Evolutionary conservation across 37 sponge, comb jelly and placozoan species (phyloP).

Genomic region (Theonella swinhoei): DNA sequence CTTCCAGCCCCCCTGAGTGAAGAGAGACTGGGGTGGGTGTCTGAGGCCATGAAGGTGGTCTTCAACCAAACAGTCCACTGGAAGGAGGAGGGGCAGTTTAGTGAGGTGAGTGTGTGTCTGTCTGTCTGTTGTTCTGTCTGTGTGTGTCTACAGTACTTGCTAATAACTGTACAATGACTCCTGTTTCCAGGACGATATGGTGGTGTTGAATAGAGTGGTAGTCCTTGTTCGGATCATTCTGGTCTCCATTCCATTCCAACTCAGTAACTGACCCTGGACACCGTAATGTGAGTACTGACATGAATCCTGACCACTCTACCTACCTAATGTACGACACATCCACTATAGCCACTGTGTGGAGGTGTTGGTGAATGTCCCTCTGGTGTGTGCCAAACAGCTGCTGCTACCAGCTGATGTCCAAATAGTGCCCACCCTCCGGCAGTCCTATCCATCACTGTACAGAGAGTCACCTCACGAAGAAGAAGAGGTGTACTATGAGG

Average conservation of each 20-base stretch:
- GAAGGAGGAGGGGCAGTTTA: constrained; percentile 22
- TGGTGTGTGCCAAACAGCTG: background rate
- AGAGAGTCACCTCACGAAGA: background rate
- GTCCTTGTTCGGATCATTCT: too few species aligned
- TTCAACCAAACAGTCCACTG: constrained; percentile 63
- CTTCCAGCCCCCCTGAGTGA: constrained; percentile 18
- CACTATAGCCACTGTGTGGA: constrained; percentile 35
- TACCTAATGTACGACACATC: too few species aligned
- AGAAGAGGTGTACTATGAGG: background rate
- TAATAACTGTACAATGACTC: too few species aligned
- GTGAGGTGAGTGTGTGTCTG: constrained; percentile 24
- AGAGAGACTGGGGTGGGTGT: background rate
- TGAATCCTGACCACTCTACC: too few species aligned
- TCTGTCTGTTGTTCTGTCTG: too few species aligned
- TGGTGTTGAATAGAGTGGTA: too few species aligned
- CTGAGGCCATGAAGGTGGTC: constrained; percentile 50
- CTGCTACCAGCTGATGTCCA: constrained; percentile 6
- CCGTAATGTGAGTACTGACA: too few species aligned
- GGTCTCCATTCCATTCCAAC: too few species aligned
- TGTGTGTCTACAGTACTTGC: too few species aligned
- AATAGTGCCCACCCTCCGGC: background rate
- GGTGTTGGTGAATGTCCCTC: constrained; percentile 34
- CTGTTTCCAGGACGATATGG: too few species aligned
- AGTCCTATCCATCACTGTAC: constrained; percentile 1
- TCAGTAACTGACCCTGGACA: too few species aligned